A percentile compares a stretch with the other conserved stretches of the same genome.
Conservation (phyloP, 2,888 invertebrate species). For the Nipponacmea schrenckii region DNA sequence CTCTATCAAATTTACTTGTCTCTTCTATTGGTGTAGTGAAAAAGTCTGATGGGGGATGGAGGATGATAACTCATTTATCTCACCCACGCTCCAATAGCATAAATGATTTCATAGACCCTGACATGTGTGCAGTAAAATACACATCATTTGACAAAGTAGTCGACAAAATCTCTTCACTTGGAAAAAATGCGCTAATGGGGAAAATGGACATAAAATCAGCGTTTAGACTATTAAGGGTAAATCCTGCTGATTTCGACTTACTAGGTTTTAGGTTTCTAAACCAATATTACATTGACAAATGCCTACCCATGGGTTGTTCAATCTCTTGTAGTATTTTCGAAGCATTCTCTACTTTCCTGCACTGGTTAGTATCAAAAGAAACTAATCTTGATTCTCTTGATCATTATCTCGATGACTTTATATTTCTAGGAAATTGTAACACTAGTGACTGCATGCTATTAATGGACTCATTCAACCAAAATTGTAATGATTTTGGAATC, state of each 20-base stretch:
- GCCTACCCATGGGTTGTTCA: neutral
- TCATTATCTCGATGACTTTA: no score
- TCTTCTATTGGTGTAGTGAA: neutral
- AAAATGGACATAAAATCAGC: neutral
- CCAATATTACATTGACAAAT: neutral
- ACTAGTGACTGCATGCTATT: no score
- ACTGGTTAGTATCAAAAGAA: no score
- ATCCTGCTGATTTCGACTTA: neutral
- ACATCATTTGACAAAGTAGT: neutral
- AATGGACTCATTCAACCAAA: no score
- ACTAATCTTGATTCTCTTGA: no score
- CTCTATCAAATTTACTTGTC: neutral
- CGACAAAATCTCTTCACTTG: neutral
- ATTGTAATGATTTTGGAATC: neutral
- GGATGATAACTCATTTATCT: no score
- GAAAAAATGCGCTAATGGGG: neutral
- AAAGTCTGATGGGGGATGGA: neutral
- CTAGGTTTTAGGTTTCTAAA: neutral
- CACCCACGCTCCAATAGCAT: no score
- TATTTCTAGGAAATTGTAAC: no score
- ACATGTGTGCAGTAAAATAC: neutral
- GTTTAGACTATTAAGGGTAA: constrained; percentile 3
- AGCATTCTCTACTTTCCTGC: neutral
- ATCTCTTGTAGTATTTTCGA: neutral
- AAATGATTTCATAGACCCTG: neutral